Evolutionary conservation across 2,113 vertebrate species (phyloP), one percentile per base, ranked within the genome.

Genomic region (Pseudorasbora parva): DNA sequence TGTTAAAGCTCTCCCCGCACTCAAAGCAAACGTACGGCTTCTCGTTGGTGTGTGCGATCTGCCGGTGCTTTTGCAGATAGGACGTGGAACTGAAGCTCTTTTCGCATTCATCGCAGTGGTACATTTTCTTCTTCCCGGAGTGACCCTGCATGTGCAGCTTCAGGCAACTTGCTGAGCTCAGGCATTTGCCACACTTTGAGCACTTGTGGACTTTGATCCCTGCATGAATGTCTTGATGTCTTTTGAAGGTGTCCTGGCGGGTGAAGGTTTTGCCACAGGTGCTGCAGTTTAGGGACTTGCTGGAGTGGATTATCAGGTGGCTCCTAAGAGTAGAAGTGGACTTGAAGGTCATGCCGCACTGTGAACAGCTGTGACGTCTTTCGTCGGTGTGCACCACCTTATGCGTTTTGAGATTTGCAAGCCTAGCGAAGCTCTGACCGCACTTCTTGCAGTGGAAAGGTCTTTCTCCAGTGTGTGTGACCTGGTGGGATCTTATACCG

Each of bases 211-310:
- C 74, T 47, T 84, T 87, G 12, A 77, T 54, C 14, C 83, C 79
- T 0, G 86, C 57, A 27, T 88, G 87, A 43, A 88, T 43, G 62
- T 47, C 75, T 45, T 62, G 75, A 84, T 88, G 88, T 8, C 33
- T 78, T 71, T 69, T 87, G 62, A 89, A 88, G 68, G 81, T 87
- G 27, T 85, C 80, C 12, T 85, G 78, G 17, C 84, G 72, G n/a
- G 41, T 81, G 62, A 88, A 88, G 33, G 45, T 86, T 86, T 88
- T 88, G 17, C 84, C 84, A n/a, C 88, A 88, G 8, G 56, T 77
- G 1, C 30, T n/a, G 27, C 86, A 89, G 5, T 27, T 45, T 14
- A 56, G 60, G 0, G 73, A 76, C 41, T 68, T 85, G 19, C 41
- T 19, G 2, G 8, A 47, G 71, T 86, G 84, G 27, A 78, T 80